Evolutionary conservation across 2,888 invertebrate genomes (phyloP), one percentile per base, ranked within the genome.

Genomic region (Spilosoma lubricipeda): DNA sequence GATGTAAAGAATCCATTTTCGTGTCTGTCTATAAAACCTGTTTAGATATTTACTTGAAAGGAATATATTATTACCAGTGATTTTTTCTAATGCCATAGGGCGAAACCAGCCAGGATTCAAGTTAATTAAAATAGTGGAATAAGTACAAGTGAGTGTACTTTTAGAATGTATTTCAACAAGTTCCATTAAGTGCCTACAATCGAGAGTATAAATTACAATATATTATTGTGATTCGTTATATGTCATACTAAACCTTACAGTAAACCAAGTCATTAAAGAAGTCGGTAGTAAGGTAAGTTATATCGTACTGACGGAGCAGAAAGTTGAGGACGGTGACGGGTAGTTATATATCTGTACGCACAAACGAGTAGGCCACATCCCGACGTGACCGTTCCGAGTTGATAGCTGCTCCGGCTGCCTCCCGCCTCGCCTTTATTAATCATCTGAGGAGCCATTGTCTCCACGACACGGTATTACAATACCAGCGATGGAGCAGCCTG

Each of bases 401-500:
- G 69, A 56, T 59, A 56, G 56, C 56, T 33, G 27, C 52, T 27
- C 59, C 36, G 65, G 68, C 68, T 23, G 68, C 67, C 45, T 70
- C 42, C 27, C 63, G 33, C 36, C 67, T 72, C 42, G 66, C 71
- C 70, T 75, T 73, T 77, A 80, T 82, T 76, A 74, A 76, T 76
- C 33, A 82, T 77, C 56, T 39, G 64, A 64, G 45, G 71, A 45
- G 69, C 74, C 82, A 85, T 86, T 87, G 84, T 87, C 80, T 83
- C 27, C 69, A 76, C 79, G 76, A 85, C 79, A 78, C 82, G 77
- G 75, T 79, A 84, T 85, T 84, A 87, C 85, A 83, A 85, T 84
- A 77, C 79, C 84, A 67, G 74, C 74, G 70, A 71, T 67, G 70
- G n/a, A 56, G 65, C 30, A 73, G 68, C 80, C 77, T 71, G 36